Base-by-base conservation (phyloP, 1,140 invertebrate genomes). In the Chrysomallon squamiferum region DNA sequence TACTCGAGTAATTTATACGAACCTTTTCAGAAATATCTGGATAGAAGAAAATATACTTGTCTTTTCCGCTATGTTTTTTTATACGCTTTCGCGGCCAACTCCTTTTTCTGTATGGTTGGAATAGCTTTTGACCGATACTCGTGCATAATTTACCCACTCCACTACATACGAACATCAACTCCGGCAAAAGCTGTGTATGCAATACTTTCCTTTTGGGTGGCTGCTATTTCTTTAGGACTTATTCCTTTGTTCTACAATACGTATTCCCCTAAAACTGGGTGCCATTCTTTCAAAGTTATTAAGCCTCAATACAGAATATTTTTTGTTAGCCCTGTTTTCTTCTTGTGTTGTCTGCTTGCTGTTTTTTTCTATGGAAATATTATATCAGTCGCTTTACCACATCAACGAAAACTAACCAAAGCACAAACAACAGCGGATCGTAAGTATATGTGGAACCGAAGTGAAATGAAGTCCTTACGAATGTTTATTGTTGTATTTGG, bases 61-160 rank as follows among this genome's bases (percentile, higher is more conserved):
- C 29, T 50, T 15, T 45, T 49, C 7, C 43, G 43, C 1, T 27
- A n/a, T n/a, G n/a, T n/a, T n/a, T n/a, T n/a, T n/a, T n/a, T n/a
- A n/a, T n/a, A 27, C 60, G 29, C 30, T 3, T 22, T 47, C n/a
- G 18, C 29, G 25, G 45, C 13, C 45, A 22, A 33, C 1, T 49
- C 27, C 29, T n/a, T 32, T 13, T 50, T n/a, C 30, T 11, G 20
- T 27, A 45, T 62, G 60, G 11, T 50, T 11, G 25, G 15, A 15
- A 49, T 62, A 30, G 43, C 60, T 13, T 15, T 50, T n/a, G 60
- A 62, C 27, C 22, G 60, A n/a, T 11, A 30, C 25, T 13, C 33
- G 11, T 50, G 33, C 43, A 35, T 62, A 2, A 13, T 7, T 4
- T 62, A 62, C 30, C 60, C 60, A 35, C 50, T 47, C 5, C 11